These are phyloP conservation scores for Chlorospingus semifuscus DNA, from an alignment of 2,797 vertebrate species.

Conservation along the genomic window DNA sequence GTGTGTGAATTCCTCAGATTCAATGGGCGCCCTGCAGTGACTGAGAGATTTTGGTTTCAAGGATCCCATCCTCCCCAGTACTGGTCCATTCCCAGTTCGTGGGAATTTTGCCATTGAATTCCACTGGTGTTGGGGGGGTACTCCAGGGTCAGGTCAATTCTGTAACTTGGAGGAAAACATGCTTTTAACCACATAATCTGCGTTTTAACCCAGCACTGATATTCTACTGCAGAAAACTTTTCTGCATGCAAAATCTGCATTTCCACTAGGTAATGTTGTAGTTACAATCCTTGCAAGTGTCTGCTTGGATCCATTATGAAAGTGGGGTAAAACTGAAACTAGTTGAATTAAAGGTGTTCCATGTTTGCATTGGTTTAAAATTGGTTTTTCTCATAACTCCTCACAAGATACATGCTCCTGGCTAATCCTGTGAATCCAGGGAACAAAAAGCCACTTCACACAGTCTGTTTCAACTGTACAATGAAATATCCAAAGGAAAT, in stretches of 20 bases:
- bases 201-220: not conserved
- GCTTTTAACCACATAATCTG: not conserved
- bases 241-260: not conserved
- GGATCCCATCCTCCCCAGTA: not conserved
- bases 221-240: not conserved
- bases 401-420: not conserved
- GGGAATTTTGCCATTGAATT: not conserved
- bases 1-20: not conserved
- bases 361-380: not conserved
- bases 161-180: not conserved
- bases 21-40: not conserved
- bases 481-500: constrained; percentile 35
- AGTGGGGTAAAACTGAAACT: not conserved
- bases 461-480: not conserved
- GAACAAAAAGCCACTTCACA: constrained; percentile 40
- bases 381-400: not conserved
- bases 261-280: not conserved
- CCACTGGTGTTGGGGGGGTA: not conserved
- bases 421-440: not conserved
- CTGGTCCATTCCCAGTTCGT: rapidly evolving
- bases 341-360: not conserved
- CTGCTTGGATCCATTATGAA: not conserved
- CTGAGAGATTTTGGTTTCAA: not conserved
- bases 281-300: not conserved
- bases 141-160: not conserved